A percentile compares a stretch with the other conserved stretches of the same genome.
Conservation (phyloP, 2,113 vertebrate species). For the Podarcis muralis region DNA sequence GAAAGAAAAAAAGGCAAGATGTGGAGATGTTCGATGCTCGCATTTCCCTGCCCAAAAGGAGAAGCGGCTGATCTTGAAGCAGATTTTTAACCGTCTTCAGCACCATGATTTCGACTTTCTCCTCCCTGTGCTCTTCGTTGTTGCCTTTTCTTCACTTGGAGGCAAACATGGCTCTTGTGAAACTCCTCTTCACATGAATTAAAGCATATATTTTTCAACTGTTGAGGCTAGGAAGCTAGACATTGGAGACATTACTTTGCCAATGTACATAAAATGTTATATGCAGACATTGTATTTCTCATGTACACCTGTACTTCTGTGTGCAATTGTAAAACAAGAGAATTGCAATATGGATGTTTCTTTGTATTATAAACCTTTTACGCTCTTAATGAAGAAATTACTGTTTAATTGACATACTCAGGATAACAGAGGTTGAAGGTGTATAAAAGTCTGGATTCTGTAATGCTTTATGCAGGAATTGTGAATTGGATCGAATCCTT, state of each 20-base stretch:
- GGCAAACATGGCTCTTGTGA: constrained; percentile 77
- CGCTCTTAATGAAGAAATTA: constrained; percentile 87
- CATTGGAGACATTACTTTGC: constrained; percentile 80
- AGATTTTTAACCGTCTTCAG: constrained; percentile 74
- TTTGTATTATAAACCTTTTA: constrained; percentile 93
- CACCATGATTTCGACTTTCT: constrained; percentile 59
- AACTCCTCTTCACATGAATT: constrained; percentile 73
- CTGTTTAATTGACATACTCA: constrained; percentile 95
- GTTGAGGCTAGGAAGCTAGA: constrained; percentile 76
- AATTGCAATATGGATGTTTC: constrained; percentile 85
- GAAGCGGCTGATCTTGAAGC: constrained; percentile 66
- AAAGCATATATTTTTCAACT: constrained; percentile 76
- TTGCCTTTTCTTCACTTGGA: constrained; percentile 82
- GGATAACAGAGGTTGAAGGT: constrained; percentile 90
- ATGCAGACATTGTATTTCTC: constrained; percentile 83
- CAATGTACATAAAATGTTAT: constrained; percentile 85
- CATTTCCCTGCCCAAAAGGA: constrained; percentile 69
- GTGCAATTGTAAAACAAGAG: constrained; percentile 84
- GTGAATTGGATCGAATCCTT: constrained; percentile 70
- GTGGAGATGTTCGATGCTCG: constrained; percentile 68
- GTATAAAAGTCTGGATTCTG: constrained; percentile 79
- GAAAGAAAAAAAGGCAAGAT: constrained; percentile 62
- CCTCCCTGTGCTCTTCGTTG: constrained; percentile 71
- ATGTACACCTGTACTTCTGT: constrained; percentile 77
- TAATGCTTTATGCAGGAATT: constrained; percentile 77